Conservation (phyloP, 2,113 vertebrate species). For the Xenopus laevis region DNA sequence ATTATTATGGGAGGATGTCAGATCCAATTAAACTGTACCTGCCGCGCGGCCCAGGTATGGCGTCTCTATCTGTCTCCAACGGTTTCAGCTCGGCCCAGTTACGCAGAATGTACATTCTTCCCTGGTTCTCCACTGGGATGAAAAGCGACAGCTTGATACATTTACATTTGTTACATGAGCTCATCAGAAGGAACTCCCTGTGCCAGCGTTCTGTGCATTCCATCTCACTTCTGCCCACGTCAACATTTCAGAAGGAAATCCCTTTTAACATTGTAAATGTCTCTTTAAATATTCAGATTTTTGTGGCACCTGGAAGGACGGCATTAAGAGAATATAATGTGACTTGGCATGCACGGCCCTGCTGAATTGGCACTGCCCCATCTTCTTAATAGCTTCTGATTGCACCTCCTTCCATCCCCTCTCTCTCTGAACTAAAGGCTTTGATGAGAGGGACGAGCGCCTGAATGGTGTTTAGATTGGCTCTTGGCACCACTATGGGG, state of each 20-base stretch:
- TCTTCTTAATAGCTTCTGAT: too few species aligned
- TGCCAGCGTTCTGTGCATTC: slow-evolving; percentile 6
- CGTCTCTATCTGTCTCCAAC: slow-evolving; percentile 17
- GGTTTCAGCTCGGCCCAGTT: slow-evolving; percentile 6
- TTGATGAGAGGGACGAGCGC: too few species aligned
- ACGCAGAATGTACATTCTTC: slow-evolving; percentile 11
- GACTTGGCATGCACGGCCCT: too few species aligned
- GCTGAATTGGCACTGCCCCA: too few species aligned
- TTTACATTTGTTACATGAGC: slow-evolving; percentile 12
- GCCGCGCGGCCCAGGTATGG: neutral
- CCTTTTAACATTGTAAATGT: neutral
- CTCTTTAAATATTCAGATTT: slow-evolving; percentile 11
- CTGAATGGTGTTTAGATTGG: too few species aligned
- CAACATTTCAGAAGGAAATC: neutral
- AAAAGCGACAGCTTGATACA: slow-evolving; percentile 20
- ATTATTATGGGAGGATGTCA: slow-evolving; percentile 18
- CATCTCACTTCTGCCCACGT: neutral
- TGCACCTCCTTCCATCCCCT: too few species aligned
- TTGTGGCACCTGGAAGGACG: neutral
- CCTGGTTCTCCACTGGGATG: slow-evolving; percentile 5
- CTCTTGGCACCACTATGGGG: too few species aligned
- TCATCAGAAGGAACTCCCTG: slow-evolving; percentile 1
- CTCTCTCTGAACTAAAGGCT: too few species aligned
- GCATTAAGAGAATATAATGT: too few species aligned
- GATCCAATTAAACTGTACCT: slow-evolving; percentile 9